These are phyloP conservation scores for Amblyraja radiata DNA, from an alignment of 2,797 vertebrate species.

Conservation along the genomic window DNA sequence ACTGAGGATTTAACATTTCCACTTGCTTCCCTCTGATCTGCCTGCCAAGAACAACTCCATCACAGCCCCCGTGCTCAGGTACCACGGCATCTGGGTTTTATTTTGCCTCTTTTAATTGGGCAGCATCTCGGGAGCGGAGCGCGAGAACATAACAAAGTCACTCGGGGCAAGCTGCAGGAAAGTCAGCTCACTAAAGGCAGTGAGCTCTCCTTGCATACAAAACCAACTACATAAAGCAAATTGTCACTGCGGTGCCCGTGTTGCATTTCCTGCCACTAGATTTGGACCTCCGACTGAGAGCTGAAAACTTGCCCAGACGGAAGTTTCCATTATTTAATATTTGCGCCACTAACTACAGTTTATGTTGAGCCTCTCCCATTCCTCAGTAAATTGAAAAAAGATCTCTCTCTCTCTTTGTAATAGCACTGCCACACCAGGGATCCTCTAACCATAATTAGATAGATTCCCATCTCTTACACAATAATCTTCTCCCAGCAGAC, in stretches of 20 bases:
- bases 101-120: background rate
- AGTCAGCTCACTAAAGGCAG: background rate
- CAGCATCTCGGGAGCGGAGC: background rate
- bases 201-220: background rate
- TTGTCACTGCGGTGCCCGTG: background rate
- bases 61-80: background rate
- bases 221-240: background rate
- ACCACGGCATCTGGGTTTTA: background rate
- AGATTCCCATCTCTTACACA: background rate
- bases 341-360: background rate
- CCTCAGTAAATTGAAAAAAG: slow-evolving; percentile 26
- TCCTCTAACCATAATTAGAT: background rate
- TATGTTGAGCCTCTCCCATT: background rate
- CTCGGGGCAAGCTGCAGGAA: background rate
- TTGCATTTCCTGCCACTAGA: background rate
- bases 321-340: background rate
- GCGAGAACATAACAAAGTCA: background rate
- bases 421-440: background rate
- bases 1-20: background rate
- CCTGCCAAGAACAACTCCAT: background rate
- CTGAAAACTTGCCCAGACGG: background rate
- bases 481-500: background rate
- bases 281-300: background rate
- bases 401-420: background rate
- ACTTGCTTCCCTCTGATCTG: background rate